Percentiles rank a stretch among this genome's conserved stretches.
Conservation (phyloP, 1,140 invertebrate species). For the Bactericera cockerelli region DNA sequence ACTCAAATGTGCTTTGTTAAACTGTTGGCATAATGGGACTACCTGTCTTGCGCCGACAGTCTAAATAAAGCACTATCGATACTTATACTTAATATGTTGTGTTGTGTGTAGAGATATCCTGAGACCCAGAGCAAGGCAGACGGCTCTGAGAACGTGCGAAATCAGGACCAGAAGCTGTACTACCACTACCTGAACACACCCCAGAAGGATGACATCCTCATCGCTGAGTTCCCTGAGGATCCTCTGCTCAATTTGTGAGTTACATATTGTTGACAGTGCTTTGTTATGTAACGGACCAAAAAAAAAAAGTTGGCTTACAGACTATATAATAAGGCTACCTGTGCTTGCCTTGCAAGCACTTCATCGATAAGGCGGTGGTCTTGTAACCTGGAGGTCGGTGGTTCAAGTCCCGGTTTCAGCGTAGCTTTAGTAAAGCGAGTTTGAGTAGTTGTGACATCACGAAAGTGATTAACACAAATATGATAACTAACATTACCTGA, state of each 20-base stretch:
- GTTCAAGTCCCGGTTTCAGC: no score
- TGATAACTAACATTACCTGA: no score
- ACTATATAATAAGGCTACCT: not conserved
- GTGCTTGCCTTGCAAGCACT: not conserved
- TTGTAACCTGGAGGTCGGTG: no score
- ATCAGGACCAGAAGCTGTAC: constrained; percentile 82
- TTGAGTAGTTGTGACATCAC: no score
- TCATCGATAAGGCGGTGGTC: no score
- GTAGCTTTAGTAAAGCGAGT: no score
- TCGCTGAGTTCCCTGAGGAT: constrained; percentile 80
- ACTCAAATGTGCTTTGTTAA: no score
- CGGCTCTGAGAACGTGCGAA: constrained; percentile 76
- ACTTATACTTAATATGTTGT: no score
- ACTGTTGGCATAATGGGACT: no score
- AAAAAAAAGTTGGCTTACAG: not conserved
- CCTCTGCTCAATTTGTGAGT: constrained; percentile 83
- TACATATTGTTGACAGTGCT: not conserved
- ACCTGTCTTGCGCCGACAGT: no score
- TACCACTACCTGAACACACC: constrained; percentile 79
- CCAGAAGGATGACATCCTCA: constrained; percentile 75
- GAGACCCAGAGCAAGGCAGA: constrained; percentile 64
- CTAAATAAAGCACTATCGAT: no score
- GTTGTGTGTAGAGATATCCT: constrained; percentile 42
- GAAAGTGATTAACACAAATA: no score
- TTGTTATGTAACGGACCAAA: not conserved